Conservation (phyloP, 2,113 vertebrate genomes). For the Oncorhynchus mykiss region DNA sequence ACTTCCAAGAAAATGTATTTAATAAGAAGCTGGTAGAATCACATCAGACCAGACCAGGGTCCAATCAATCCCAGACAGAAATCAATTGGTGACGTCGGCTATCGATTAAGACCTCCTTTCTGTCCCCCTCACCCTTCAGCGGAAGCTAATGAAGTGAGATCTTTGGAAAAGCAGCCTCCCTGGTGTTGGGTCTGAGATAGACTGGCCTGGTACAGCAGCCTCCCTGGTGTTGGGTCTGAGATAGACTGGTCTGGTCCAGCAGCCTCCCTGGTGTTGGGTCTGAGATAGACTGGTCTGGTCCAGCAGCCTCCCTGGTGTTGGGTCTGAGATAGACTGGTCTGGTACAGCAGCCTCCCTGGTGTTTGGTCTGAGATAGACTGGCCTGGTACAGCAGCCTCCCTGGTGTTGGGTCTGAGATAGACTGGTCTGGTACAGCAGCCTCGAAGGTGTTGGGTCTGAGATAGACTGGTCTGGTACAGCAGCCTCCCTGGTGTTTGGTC, state of each 20-base stretch:
- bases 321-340: neutral
- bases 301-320: neutral
- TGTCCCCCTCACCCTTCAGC: conserved; percentile 40
- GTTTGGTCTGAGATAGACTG: neutral
- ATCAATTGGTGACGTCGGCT: conserved; percentile 56
- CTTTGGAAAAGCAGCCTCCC: neutral
- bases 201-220: neutral
- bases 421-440: neutral
- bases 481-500: neutral
- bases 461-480: neutral
- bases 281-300: neutral
- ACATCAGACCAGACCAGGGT: conserved; percentile 29
- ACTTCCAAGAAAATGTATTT: conserved; percentile 62
- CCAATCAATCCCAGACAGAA: conserved; percentile 8
- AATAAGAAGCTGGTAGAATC: conserved; percentile 72
- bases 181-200: neutral
- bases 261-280: neutral
- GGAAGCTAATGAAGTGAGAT: conserved; percentile 4
- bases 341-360: neutral
- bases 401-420: neutral
- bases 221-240: neutral
- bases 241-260: neutral
- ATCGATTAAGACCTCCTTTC: conserved; percentile 48
- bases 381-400: neutral
- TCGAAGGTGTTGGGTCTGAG: neutral